Evolutionary conservation across 2,113 vertebrate species (phyloP), one percentile per base, ranked within the genome.

Genomic region (Ciconia stormi): DNA sequence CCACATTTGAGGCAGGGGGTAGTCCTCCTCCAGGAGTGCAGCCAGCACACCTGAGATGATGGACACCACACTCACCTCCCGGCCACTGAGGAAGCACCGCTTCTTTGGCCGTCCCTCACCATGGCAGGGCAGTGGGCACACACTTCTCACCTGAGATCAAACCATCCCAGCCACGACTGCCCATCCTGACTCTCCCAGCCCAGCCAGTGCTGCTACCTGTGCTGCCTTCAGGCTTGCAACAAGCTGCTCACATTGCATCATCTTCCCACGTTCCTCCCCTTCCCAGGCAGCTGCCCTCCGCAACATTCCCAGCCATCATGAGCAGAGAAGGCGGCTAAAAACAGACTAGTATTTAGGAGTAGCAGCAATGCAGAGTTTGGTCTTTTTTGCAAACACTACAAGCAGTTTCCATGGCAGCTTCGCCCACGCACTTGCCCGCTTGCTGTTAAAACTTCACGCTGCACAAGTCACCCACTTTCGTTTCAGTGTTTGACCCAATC

Each of bases 381-480:
- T 44, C 9, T 25, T 38, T 71, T 25, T 36, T 72, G 42, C 52
- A 74, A 50, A 55, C 19, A 34, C 56, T 71, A 69, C 52, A 42
- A 78, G 72, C 40, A 19, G 90, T 87, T 97, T 78, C 94, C 90
- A 96, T 82, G 83, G 93, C 62, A 97, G 80, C 71, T 40, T 69
- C 10, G 0, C 90, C 92, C 94, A 90, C 29, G 2, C 32, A 11
- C 34, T 67, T 52, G 46, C 38, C 62, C 1, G 7, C 46, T 71
- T 40, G 53, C 67, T 76, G 27, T 79, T 83, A 67, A 61, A 71
- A 34, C 22, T 34, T n/a, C 20, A 36, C 3, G 0, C 21, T 49
- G 38, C 30, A 56, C 47, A 42, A 71, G 38, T 42, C 22, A 0
- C 30, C 40, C 5, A 1, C 13, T 88, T 71, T 47, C 1, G 0